These are phyloP conservation scores for Phoenicopterus ruber DNA, from an alignment of 2,113 vertebrate genomes.

Conservation along the genomic window DNA sequence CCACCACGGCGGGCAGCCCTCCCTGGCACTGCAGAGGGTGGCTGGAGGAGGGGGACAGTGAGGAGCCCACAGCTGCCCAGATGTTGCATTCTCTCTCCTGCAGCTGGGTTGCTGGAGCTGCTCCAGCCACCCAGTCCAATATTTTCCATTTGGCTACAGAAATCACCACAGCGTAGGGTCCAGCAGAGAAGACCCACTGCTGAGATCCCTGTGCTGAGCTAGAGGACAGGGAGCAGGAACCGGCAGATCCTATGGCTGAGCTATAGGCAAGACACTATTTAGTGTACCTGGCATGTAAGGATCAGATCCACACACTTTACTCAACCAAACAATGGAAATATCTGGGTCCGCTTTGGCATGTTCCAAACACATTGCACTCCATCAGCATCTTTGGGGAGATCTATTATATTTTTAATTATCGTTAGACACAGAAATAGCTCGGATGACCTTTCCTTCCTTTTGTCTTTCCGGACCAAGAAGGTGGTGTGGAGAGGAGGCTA, in stretches of 20 bases:
- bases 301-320: not conserved
- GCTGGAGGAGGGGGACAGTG: not conserved
- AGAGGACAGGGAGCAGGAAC: not conserved
- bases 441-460: not conserved
- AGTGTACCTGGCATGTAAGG: not conserved
- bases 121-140: not conserved
- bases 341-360: not conserved
- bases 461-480: not conserved
- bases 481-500: not conserved
- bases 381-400: not conserved
- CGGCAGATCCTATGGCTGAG: not conserved
- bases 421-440: not conserved
- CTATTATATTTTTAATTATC: not conserved
- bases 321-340: not conserved
- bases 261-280: not conserved
- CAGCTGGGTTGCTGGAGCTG: not conserved
- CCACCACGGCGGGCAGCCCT: not conserved
- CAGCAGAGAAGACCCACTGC: not conserved
- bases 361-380: not conserved
- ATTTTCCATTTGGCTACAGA: not conserved
- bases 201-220: not conserved
- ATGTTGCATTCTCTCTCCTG: not conserved
- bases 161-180: not conserved
- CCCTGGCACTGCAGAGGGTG: not conserved
- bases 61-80: not conserved